These are phyloP conservation scores for Chlorops oryzae DNA, from an alignment of 1,140 invertebrate genomes.

Conservation along the genomic window DNA sequence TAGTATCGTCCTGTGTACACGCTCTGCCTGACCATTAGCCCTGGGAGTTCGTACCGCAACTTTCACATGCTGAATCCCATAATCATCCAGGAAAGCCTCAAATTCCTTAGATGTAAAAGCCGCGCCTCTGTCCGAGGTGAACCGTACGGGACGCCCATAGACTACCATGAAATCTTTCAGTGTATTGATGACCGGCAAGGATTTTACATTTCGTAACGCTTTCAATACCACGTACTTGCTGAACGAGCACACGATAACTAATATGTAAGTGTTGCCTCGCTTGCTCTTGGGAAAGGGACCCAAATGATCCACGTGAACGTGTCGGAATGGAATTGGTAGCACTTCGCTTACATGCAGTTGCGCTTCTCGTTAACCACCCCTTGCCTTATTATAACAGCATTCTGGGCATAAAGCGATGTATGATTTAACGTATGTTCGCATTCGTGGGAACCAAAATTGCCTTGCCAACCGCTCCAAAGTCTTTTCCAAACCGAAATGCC, in stretches of 20 bases:
- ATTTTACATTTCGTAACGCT: conserved; percentile 12
- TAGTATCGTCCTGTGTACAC: no score
- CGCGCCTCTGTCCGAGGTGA: conserved; percentile 1
- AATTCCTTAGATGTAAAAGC: conserved; percentile 11
- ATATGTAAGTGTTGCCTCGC: conserved; percentile 44
- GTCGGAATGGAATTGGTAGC: conserved; percentile 24
- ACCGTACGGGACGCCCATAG: not conserved
- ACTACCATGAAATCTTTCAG: conserved; percentile 3
- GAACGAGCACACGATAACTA: conserved; percentile 44
- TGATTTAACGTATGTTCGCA: no score
- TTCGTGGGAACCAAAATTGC: no score
- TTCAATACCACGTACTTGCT: conserved; percentile 10
- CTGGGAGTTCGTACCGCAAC: no score
- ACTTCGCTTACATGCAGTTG: conserved; percentile 28
- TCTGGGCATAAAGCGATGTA: no score
- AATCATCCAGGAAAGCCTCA: not conserved
- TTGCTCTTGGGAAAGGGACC: conserved; percentile 30
- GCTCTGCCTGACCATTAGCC: no score
- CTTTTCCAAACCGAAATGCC: no score
- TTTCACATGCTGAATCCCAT: no score
- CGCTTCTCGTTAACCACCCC: conserved; percentile 19
- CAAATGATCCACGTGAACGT: conserved; percentile 31
- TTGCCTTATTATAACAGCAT: no score
- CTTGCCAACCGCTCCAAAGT: no score
- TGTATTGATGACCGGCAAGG: conserved; percentile 16